Percentiles rank a stretch among this genome's conserved stretches.
These are phyloP conservation scores for Bothrops jararaca DNA, from an alignment of 2,113 vertebrate species.

Conservation along the genomic window DNA sequence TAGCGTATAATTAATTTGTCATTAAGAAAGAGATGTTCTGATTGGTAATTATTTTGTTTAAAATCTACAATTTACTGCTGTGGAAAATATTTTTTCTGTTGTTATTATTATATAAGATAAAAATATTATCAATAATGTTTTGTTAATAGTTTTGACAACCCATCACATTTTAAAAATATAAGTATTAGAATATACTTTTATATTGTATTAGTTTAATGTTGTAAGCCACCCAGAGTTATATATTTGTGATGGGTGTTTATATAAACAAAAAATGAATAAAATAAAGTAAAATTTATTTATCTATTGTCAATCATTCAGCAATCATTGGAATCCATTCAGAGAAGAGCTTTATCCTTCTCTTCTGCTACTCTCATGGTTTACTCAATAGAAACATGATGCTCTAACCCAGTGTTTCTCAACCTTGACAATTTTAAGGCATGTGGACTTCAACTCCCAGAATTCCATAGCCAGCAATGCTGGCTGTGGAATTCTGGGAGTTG, in stretches of 20 bases:
- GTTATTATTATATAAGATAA: neutral
- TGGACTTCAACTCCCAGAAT: too few relatives aligned
- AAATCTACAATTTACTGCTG: neutral
- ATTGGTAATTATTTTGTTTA: neutral
- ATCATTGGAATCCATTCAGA: neutral
- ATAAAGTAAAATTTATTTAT: neutral
- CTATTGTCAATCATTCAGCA: neutral
- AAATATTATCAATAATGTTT: neutral
- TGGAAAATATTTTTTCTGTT: neutral
- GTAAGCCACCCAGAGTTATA: neutral
- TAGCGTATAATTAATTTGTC: neutral
- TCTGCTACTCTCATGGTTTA: neutral
- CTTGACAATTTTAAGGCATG: too few relatives aligned
- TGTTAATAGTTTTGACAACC: neutral
- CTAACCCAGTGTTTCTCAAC: too few relatives aligned
- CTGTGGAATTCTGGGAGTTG: too few relatives aligned
- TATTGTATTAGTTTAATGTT: neutral
- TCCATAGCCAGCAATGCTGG: too few relatives aligned
- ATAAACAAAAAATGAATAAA: neutral
- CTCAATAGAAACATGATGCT: neutral
- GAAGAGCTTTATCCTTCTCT: neutral
- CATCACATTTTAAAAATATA: neutral
- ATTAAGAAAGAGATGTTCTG: neutral
- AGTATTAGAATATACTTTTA: neutral
- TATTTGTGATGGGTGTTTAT: neutral